Evolutionary conservation across 2,113 vertebrate genomes (phyloP), one percentile per base, ranked within the genome.

Genomic region (Xiphophorus maculatus): DNA sequence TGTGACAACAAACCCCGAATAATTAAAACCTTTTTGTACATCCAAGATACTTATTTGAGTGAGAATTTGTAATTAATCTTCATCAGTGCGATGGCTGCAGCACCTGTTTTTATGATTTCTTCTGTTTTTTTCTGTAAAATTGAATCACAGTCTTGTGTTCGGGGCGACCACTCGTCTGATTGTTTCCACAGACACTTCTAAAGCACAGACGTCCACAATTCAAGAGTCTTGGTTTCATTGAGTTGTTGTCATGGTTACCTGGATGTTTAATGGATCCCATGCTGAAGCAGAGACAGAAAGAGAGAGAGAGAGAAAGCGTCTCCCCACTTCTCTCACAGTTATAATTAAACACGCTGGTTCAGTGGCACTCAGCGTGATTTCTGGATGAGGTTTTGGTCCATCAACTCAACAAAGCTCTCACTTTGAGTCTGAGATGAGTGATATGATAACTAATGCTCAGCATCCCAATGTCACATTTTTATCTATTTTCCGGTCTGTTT

Each of bases 201-300:
- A 71, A 35, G 62, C 54, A 65, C 77, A 79, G 77, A 83, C 69
- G 68, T 71, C 69, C 63, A 78, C 87, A 81, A 48, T 81, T 85
- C 81, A 83, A 66, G 51, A 35, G 73, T 62, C 68, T 74, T 82
- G 76, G 64, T 79, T 88, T 93, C 90, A 92, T 88, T 89, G 84
- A 89, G 80, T 85, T 44, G 94, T 95, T 89, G 85, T 89, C 92
- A 93, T 90, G 92, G 89, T 86, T 83, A 95, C 93, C 79, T 63
- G 82, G 63, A 69, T 75, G 88, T 88, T 92, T 74, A 62, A 91
- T 88, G 81, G 73, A 88, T 87, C 77, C 61, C 1, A 63, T 87
- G 79, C 74, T 77, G 76, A 79, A 87, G 84, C 19, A 2, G 67
- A 88, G 74, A 81, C 82, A 76, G 74, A 81, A 81, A 88, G 77